Conservation (phyloP, 2,888 invertebrate species). For the Mesochorus sp. region DNA sequence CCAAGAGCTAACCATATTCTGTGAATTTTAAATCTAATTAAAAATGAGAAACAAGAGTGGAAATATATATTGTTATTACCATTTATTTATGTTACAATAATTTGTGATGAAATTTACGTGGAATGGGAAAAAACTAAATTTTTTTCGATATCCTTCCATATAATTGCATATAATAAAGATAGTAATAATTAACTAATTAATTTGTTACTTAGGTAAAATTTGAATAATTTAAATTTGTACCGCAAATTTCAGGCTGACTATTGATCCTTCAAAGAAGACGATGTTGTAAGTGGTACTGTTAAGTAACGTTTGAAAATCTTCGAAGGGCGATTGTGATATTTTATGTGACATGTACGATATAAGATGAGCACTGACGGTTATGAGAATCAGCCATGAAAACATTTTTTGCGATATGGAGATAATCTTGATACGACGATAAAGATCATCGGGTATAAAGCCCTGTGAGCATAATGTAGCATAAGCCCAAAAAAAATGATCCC, state of each 20-base stretch:
- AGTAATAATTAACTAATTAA: too few relatives aligned
- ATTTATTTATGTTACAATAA: too few relatives aligned
- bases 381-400: conserved; percentile 65
- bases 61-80: too few relatives aligned
- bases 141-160: too few relatives aligned
- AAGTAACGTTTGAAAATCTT: conserved; percentile 58
- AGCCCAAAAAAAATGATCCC: conserved; percentile 67
- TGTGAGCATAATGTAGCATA: conserved; percentile 67
- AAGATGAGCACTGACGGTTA: conserved; percentile 64
- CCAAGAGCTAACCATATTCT: neutral
- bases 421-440: conserved; percentile 60
- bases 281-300: conserved; percentile 62
- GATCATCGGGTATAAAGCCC: conserved; percentile 60
- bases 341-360: conserved; percentile 65
- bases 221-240: conserved; percentile 39
- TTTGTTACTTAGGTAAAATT: too few relatives aligned
- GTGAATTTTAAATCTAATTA: too few relatives aligned
- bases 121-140: too few relatives aligned
- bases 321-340: conserved; percentile 63
- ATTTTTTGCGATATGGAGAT: conserved; percentile 61
- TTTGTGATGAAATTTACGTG: too few relatives aligned
- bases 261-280: conserved; percentile 51
- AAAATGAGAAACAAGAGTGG: too few relatives aligned
- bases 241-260: conserved; percentile 31
- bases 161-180: too few relatives aligned